Evolutionary conservation across 2,888 invertebrate genomes (phyloP), one percentile per base, ranked within the genome.

Genomic region (Nematopogon swammerdamellus): DNA sequence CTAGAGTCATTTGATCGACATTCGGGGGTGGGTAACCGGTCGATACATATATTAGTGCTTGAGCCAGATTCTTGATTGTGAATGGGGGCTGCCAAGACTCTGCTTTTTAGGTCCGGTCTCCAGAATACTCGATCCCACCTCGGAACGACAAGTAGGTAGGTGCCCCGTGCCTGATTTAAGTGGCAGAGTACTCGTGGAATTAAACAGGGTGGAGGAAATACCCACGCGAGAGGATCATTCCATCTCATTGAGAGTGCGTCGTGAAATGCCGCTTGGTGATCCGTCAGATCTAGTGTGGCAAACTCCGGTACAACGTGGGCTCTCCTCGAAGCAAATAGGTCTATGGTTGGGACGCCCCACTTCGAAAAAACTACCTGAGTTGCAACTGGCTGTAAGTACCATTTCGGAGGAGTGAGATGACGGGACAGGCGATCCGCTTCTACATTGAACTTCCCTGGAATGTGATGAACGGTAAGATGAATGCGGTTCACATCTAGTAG

Each of bases 141-240:
- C 18, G 59, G 56, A 14, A 51, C 50, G 44, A 56, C 52, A 18
- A 57, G 14, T 19, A 57, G 48, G 47, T 49, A 52, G 6, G 20
- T 30, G 3, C 53, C 53, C 44, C 16, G 19, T 11, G 52, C 52
- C 14, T 51, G 48, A 50, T 59, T 59, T 14, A 58, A 52, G 42
- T 58, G 57, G 18, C 50, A 45, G 16, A 56, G 47, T 1, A 57
- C 57, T 17, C 51, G 49, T 10, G 57, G 56, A 1, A 56, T 56
- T 30, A 60, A 50, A 6, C 53, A 50, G 11, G 61, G 63, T 4
- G 63, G 63, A 1, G 63, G 61, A 46, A 63, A 63, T 6, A 62
- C 49, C 52, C 62, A 63, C 1, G 51, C 60, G 18, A 59, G 50
- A 0, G 48, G 45, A 43, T 48, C 59, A 2, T 51, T 14, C 58